Evolutionary conservation across 2,888 invertebrate genomes (phyloP), one percentile per base, ranked within the genome.

Genomic region (Diachrysia chrysitis): DNA sequence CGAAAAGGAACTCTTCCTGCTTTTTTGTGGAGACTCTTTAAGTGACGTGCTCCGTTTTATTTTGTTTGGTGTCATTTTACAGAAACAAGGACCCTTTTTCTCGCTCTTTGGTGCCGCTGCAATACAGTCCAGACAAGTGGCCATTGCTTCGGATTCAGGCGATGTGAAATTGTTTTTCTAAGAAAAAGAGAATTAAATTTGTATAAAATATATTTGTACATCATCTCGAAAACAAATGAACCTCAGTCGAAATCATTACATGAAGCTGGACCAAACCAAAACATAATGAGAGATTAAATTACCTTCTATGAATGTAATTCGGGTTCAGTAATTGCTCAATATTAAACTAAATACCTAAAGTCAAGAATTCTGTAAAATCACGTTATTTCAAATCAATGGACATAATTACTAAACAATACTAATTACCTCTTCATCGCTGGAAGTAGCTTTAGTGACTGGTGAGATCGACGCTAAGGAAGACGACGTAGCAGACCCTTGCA

Each of bases 111-210:
- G 69, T 51, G 88, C 85, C 1, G 91, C 82, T 35, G 78, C 77
- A 17, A 92, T 86, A 73, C 93, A 94, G 74, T 93, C 89, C 0
- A 94, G 79, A 60, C 94, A 95, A 0, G 90, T 90, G 0, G 93
- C 93, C 92, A 94, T 94, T 1, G 89, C 86, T 68, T 94, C 94
- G 0, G 91, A 89, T 81, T 95, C 94, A 0, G 94, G 94, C 6
- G 95, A 93, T 0, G 92, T 91, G 56, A 93, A 92, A 71, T 91
- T 92, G 66, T 92, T 93, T 89, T 94, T 94, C 94, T 95, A 83
- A n/a, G n/a, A n/a, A 66, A 89, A 90, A 48, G 62, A 25, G 7
- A 46, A 23, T 25, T 14, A 12, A 2, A 5, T 58, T 7, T 32
- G 32, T 32, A 10, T 29, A 32, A 32, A 42, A 42, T 6, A n/a